Conservation (phyloP, 2,113 vertebrate genomes). For the Mormyrus lacerda region DNA sequence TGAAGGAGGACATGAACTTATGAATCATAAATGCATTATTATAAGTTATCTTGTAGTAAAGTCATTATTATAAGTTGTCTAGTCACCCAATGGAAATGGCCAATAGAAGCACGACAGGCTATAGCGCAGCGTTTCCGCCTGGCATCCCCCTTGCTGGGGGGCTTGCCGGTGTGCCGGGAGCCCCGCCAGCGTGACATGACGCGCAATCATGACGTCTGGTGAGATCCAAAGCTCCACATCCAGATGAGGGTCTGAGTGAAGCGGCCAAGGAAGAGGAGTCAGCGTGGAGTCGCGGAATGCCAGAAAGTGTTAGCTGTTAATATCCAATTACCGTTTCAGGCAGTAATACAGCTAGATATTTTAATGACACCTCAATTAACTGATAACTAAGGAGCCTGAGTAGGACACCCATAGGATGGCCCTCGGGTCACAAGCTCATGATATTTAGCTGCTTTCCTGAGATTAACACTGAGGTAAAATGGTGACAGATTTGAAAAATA, state of each 20-base stretch:
- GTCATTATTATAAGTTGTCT: not conserved
- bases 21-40: not conserved
- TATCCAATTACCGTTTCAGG: not conserved
- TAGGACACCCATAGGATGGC: not conserved
- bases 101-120: not conserved
- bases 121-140: not conserved
- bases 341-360: not conserved
- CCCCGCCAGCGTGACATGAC: not conserved
- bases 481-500: not conserved
- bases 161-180: not conserved
- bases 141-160: not conserved
- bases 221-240: not conserved
- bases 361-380: not conserved
- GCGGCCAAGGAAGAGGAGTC: not conserved
- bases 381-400: too few relatives aligned
- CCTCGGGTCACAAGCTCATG: not conserved
- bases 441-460: not conserved
- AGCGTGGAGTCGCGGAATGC: not conserved
- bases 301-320: not conserved
- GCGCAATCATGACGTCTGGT: not conserved
- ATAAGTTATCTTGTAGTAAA: not conserved
- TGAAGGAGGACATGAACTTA: not conserved
- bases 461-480: not conserved
- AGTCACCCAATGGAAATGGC: not conserved
- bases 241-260: not conserved